A percentile compares a stretch with the other conserved stretches of the same genome.
phyloP scores from a whole-genome alignment of 2,797 vertebrate species.

The Diceros bicornis region DNA sequence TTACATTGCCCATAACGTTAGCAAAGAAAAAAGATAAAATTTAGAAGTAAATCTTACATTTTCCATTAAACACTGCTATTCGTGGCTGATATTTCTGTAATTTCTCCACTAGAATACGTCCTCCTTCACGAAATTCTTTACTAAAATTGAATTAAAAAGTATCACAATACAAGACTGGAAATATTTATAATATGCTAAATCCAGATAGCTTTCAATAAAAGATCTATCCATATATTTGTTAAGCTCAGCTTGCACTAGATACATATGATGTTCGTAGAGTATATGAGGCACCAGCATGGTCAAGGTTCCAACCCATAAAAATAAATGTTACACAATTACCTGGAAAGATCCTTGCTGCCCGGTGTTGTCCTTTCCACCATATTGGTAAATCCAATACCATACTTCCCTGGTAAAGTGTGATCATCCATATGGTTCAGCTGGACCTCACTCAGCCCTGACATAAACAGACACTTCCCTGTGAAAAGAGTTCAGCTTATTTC shows the following conservation, averaged over 20 bases:
- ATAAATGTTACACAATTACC: constrained; percentile 86
- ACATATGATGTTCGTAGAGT: accelerated
- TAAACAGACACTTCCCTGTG: constrained; percentile 97
- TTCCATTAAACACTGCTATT: constrained; percentile 99
- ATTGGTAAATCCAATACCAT: constrained; percentile 99
- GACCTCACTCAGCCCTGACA: constrained; percentile 97
- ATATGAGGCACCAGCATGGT: accelerated
- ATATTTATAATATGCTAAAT: neutral
- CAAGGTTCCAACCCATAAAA: neutral
- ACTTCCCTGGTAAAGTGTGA: constrained; percentile 94
- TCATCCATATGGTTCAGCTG: constrained; percentile 97
- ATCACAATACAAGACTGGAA: constrained; percentile 66
- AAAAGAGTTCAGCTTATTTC: constrained; percentile 41
- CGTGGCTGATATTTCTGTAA: constrained; percentile 96
- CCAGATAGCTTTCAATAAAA: neutral
- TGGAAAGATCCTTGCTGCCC: constrained; percentile 98
- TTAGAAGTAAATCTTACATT: constrained; percentile 90
- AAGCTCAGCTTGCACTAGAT: neutral
- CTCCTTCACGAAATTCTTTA: constrained; percentile 99
- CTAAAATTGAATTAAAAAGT: constrained; percentile 88
- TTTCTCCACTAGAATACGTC: constrained; percentile 98
- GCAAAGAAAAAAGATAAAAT: constrained; percentile 45
- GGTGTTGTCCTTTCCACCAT: constrained; percentile 99
- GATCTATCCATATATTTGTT: neutral
- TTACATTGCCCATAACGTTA: constrained; percentile 64